These are phyloP conservation scores for Xanthorhoe spadicearia DNA, from an alignment of 2,888 invertebrate species.

Conservation along the genomic window DNA sequence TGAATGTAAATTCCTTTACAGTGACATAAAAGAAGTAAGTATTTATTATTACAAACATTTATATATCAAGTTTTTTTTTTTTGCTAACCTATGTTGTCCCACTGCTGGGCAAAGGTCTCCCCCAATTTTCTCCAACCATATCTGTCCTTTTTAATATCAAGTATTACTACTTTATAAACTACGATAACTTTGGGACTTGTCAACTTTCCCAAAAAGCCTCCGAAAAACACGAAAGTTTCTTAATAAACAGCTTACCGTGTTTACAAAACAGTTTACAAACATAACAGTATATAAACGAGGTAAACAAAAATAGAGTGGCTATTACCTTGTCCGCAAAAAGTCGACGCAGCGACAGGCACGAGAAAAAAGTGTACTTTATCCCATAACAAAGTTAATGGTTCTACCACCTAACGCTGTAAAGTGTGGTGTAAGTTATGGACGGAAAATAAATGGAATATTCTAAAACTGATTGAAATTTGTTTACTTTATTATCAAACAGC, in stretches of 20 bases:
- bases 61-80: too few species aligned
- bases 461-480: too few species aligned
- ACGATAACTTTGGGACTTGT: background rate
- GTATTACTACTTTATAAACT: background rate
- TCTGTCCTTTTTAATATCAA: too few species aligned
- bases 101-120: too few species aligned
- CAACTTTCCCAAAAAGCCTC: background rate
- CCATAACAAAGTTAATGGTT: constrained; percentile 31
- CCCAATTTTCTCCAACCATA: too few species aligned
- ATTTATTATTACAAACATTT: too few species aligned
- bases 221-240: constrained; percentile 2
- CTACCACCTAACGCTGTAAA: constrained; percentile 14
- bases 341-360: constrained; percentile 6
- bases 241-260: constrained; percentile 9
- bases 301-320: constrained; percentile 21
- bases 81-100: too few species aligned
- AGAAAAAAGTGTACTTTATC: constrained; percentile 25
- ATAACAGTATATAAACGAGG: background rate
- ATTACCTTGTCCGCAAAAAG: constrained; percentile 29
- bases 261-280: constrained; percentile 21
- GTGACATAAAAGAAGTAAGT: too few species aligned
- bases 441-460: background rate
- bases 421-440: background rate
- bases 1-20: too few species aligned
- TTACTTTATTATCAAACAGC: background rate